A percentile compares a stretch with the other conserved stretches of the same genome.
Conservation (phyloP, 2,888 invertebrate species). For the Amphipoea oculea region DNA sequence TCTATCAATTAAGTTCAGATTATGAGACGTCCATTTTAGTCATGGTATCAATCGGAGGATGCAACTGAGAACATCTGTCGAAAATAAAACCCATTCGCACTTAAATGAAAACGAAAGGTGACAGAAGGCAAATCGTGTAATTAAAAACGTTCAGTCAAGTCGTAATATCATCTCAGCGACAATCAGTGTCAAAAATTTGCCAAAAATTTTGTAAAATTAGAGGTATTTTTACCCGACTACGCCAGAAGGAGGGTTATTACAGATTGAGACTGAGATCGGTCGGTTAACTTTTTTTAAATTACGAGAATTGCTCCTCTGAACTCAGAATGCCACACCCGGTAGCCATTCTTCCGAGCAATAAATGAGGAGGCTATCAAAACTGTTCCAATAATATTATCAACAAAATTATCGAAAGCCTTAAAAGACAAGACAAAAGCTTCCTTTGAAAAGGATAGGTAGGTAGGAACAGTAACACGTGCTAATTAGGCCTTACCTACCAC, state of each 20-base stretch:
- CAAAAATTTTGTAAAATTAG: too few species aligned
- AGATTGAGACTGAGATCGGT: not conserved
- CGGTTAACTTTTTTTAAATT: too few species aligned
- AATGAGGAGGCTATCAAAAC: not conserved
- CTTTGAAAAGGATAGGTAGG: not conserved
- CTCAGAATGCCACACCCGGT: not conserved
- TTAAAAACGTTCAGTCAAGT: too few species aligned
- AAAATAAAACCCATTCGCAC: not conserved
- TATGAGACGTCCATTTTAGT: not conserved
- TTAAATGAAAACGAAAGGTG: not conserved
- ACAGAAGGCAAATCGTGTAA: not conserved
- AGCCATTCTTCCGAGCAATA: not conserved
- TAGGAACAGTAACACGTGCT: conserved; percentile 5
- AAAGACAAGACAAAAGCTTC: not conserved
- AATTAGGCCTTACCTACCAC: conserved; percentile 23
- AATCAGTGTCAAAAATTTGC: too few species aligned
- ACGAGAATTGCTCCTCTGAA: not conserved
- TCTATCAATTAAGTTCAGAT: not conserved
- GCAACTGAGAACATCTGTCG: not conserved
- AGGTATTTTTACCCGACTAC: too few species aligned
- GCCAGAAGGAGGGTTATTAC: too few species aligned
- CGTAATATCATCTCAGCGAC: too few species aligned
- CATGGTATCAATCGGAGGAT: not conserved
- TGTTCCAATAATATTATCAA: not conserved
- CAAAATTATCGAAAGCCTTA: not conserved